Conservation (phyloP, 2,113 vertebrate species). For the Oryctolagus cuniculus region DNA sequence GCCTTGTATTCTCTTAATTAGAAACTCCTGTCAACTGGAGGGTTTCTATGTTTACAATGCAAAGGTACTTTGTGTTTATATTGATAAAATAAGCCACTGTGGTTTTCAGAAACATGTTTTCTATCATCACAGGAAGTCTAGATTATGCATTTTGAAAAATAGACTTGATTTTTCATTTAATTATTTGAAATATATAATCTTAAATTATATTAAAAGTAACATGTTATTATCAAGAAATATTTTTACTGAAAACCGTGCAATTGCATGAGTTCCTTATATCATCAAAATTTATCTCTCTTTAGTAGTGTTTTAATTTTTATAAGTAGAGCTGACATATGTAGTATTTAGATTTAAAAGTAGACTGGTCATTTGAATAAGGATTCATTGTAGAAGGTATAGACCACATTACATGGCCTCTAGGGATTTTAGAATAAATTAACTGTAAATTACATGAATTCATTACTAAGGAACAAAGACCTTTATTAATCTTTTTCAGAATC, state of each 20-base stretch:
- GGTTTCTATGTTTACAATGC: neutral
- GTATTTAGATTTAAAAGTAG: slow-evolving; percentile 71
- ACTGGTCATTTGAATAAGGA: slow-evolving; percentile 53
- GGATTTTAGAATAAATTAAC: slow-evolving; percentile 82
- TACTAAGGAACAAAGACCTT: slow-evolving; percentile 77
- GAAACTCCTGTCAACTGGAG: neutral
- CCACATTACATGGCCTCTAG: slow-evolving; percentile 60
- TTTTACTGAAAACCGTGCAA: slow-evolving; percentile 45
- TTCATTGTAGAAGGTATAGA: slow-evolving; percentile 63
- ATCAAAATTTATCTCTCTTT: slow-evolving; percentile 53
- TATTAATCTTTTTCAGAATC: slow-evolving; percentile 75
- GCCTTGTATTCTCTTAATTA: slow-evolving; percentile 45
- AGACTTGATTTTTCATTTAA: slow-evolving; percentile 46
- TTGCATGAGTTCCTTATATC: slow-evolving; percentile 41
- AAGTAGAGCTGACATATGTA: slow-evolving; percentile 28
- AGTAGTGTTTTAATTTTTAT: slow-evolving; percentile 43
- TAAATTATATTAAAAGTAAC: slow-evolving; percentile 1
- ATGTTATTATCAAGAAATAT: neutral
- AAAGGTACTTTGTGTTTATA: slow-evolving; percentile 49
- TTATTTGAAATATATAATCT: slow-evolving; percentile 49
- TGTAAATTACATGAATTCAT: slow-evolving; percentile 82
- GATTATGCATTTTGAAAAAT: slow-evolving; percentile 25
- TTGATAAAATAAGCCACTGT: slow-evolving; percentile 35
- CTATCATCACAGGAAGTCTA: slow-evolving; percentile 34
- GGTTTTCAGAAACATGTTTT: slow-evolving; percentile 57